Base-by-base conservation (phyloP, 2,113 vertebrate species). In the Passer domesticus region DNA sequence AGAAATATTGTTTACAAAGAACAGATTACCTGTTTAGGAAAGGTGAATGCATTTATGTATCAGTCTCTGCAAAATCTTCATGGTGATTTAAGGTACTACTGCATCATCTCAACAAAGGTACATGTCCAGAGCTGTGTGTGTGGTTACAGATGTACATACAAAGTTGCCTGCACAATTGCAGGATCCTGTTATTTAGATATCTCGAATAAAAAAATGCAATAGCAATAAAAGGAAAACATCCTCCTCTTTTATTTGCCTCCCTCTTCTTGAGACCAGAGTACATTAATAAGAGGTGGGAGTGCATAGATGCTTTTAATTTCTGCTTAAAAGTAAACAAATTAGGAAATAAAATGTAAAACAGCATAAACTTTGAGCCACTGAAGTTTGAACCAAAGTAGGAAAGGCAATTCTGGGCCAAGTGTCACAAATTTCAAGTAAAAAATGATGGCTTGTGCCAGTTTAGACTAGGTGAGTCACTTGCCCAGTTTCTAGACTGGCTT, bases 281-380 rank as follows among this genome's bases (percentile, higher is more conserved):
- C 41, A 50, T 49, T 49, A 89, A 46, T n/a, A 46, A 2, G 3
- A 82, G 73, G 25, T 56, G 58, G 46, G 11, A 92, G 52, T 47
- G 52, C 58, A 89, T 58, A 95, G 70, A 85, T 92, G 81, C 37
- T 89, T 91, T 91, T 75, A 41, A 92, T 95, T 95, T 95, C 77
- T 79, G 60, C 58, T 84, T 82, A 46, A 74, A 93, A 92, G 46
- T 62, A 92, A 94, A 79, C 49, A 89, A 73, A 96, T 85, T 58
- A 39, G 74, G 53, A 94, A 89, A 56, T 50, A 3, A 91, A 94
- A 87, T 82, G 62, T 37, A 87, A 72, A 94, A 43, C 28, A 94
- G 64, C 25, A 17, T 94, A 72, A 93, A 87, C 50, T 64, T 84
- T 83, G 76, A 81, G 53, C 22, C 37, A 43, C 12, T 95, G 44